Base-by-base conservation (phyloP, 2,113 vertebrate species). In the Falco punctatus region DNA sequence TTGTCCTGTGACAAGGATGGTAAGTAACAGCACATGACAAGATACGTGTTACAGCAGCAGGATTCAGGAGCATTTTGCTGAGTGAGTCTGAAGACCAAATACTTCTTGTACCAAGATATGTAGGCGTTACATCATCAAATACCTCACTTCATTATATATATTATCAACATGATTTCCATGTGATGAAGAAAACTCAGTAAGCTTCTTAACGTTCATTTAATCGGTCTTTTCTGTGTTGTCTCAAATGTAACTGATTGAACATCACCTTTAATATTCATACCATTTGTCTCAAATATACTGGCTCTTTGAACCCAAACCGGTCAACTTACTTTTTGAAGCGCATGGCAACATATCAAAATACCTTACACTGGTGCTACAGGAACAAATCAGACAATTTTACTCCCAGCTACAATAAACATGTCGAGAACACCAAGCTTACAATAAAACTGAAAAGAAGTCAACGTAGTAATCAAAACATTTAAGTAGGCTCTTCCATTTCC, bases 1-100 rank as follows among this genome's bases (percentile, higher is more conserved):
- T 94, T 95, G 73, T 91, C 52, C 79, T 8, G 10, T 82, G 91
- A 79, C 82, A 91, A 1, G 9, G 22, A 90, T 58, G 70, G 4
- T 71, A 94, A 97, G 77, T 78, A 94, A 94, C 80, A 96, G 78
- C 94, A 86, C 57, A 51, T 54, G 80, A 73, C 70, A 89, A 87
- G 49, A 72, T 44, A 35, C 35, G 30, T 10, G 33, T 32, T 46
- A 17, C 2, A 82, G 81, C 22, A 59, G 44, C 33, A 81, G 75
- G 42, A 75, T 62, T 82, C 18, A 64, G 38, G 35, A 79, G 65
- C 6, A 15, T 82, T 93, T 20, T 46, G 35, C 78, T 61, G 28
- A 78, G 51, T 18, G 10, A 90, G 28, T 16, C 48, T 65, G 20
- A 94, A 89, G 71, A 52, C 7, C 24, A 91, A 85, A 38, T 65